Evolutionary conservation across 2,888 invertebrate species (phyloP).

Genomic region (Sturmia bella): DNA sequence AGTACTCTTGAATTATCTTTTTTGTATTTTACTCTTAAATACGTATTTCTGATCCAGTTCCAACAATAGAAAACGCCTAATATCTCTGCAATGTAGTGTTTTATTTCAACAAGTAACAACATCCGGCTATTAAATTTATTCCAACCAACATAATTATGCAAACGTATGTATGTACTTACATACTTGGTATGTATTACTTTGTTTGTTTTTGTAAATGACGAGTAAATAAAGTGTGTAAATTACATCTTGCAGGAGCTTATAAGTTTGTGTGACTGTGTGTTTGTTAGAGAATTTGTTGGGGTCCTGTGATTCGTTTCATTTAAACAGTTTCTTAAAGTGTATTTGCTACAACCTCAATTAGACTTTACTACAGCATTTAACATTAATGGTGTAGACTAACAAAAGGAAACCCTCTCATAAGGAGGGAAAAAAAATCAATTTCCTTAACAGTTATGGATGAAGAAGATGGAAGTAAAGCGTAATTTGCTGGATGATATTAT

Average conservation of each 20-base stretch:
- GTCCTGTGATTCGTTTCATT: conserved; percentile 24
- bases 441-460: neutral
- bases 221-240: neutral
- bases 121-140: conserved; percentile 46
- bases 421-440: neutral
- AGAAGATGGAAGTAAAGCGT: conserved; percentile 20
- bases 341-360: conserved; percentile 32
- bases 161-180: neutral
- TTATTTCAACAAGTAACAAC: conserved; percentile 56
- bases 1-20: no score
- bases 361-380: conserved; percentile 5
- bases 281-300: neutral
- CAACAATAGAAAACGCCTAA: conserved; percentile 3
- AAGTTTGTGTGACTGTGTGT: no score
- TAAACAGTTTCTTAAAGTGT: conserved; percentile 34
- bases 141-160: neutral
- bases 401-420: neutral
- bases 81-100: conserved; percentile 27
- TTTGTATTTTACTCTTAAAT: no score
- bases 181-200: neutral
- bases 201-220: neutral
- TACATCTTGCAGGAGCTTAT: neutral
- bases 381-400: conserved; percentile 21
- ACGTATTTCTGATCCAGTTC: neutral
- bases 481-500: conserved; percentile 53